These are phyloP conservation scores for Zaprionus capensis DNA, from an alignment of 1,140 invertebrate genomes.

Conservation along the genomic window DNA sequence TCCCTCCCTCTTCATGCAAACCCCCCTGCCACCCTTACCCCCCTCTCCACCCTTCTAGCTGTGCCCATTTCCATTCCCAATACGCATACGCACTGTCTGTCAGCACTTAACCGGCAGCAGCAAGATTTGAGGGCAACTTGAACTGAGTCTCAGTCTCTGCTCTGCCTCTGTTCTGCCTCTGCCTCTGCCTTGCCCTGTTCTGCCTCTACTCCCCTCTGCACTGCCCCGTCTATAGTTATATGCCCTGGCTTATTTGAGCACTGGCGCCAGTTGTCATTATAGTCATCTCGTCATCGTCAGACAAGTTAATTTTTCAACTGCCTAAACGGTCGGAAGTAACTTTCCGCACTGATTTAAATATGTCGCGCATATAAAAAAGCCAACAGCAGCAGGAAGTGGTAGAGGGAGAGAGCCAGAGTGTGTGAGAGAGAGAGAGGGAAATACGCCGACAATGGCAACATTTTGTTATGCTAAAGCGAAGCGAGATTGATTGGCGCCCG, in stretches of 20 bases:
- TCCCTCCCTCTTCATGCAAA: not conserved
- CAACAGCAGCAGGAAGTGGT: not conserved
- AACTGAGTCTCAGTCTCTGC: not conserved
- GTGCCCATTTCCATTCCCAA: conserved; percentile 41
- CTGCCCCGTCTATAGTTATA: conserved; percentile 16
- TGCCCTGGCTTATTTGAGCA: conserved; percentile 20
- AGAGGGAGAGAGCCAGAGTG: not conserved
- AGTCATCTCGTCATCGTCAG: conserved; percentile 40
- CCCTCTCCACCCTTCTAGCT: not conserved
- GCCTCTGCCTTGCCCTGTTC: too few species aligned
- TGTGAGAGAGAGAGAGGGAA: not conserved
- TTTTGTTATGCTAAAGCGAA: conserved; percentile 55
- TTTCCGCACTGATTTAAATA: conserved; percentile 69
- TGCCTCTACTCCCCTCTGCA: not conserved
- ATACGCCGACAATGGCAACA: conserved; percentile 37
- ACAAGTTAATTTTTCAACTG: conserved; percentile 79
- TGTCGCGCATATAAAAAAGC: conserved; percentile 55
- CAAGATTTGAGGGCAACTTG: not conserved
- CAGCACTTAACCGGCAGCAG: conserved; percentile 31
- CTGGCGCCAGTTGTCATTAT: conserved; percentile 69
- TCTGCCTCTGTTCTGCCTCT: too few species aligned
- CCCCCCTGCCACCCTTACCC: not conserved
- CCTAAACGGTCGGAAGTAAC: conserved; percentile 70
- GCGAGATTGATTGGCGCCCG: conserved; percentile 72
- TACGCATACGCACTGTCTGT: conserved; percentile 34